Conservation (phyloP, 2,113 vertebrate genomes). For the Ellobius talpinus region DNA sequence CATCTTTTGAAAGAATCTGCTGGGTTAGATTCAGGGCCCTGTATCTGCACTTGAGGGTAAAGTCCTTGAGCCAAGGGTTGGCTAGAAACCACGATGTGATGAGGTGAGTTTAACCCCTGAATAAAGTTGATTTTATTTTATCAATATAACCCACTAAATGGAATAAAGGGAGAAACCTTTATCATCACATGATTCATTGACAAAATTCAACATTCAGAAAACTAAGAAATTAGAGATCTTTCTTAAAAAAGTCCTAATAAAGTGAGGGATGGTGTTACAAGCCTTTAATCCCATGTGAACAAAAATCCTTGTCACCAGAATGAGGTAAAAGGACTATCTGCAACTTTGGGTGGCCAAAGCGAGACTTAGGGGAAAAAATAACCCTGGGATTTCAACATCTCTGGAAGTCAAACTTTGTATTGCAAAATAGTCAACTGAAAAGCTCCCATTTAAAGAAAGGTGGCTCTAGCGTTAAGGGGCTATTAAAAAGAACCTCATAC, state of each 20-base stretch:
- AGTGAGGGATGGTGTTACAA: too few relatives aligned
- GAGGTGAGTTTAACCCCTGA: not conserved
- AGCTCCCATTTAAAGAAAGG: not conserved
- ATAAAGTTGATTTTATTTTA: not conserved
- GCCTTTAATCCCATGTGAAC: not conserved
- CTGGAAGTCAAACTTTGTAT: not conserved
- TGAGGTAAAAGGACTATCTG: not conserved
- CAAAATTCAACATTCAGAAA: not conserved
- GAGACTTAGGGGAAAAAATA: not conserved
- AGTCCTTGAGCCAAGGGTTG: not conserved
- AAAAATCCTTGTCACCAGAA: not conserved
- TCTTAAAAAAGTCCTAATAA: too few relatives aligned
- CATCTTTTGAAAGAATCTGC: not conserved
- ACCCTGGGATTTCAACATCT: not conserved
- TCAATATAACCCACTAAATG: not conserved
- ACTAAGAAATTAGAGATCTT: not conserved
- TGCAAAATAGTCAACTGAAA: not conserved
- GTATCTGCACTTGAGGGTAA: not conserved
- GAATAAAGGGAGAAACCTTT: not conserved
- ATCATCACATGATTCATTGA: not conserved
- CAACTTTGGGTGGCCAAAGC: not conserved
- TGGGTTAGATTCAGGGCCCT: not conserved
- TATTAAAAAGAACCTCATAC: not conserved
- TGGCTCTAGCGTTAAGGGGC: conserved; percentile 24
- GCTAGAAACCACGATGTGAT: not conserved